A percentile compares a stretch with the other conserved stretches of the same genome.
Conservation (phyloP, 2,888 invertebrate genomes). For the Eristalis pertinax region DNA sequence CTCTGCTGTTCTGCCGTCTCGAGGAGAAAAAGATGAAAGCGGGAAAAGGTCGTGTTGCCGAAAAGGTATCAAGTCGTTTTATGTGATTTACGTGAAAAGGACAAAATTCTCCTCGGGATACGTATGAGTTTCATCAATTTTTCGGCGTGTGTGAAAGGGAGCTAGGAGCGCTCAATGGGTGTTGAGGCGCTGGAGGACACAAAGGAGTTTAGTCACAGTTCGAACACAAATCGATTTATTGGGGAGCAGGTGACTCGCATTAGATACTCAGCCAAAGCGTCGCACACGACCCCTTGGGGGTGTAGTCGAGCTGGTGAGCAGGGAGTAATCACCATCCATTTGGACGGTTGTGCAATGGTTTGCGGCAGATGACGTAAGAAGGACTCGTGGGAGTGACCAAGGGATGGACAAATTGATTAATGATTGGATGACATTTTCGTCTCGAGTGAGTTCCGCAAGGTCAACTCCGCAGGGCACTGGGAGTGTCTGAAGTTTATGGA, state of each 20-base stretch:
- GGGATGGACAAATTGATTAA: background rate
- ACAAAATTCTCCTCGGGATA: constrained; percentile 13
- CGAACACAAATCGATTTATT: constrained; percentile 16
- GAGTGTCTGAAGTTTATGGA: background rate
- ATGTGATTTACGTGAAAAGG: constrained; percentile 52
- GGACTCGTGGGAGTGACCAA: background rate
- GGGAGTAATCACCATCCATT: background rate
- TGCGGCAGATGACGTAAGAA: background rate
- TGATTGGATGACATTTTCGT: background rate
- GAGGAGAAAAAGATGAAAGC: constrained; percentile 15
- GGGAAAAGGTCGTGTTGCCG: constrained; percentile 23
- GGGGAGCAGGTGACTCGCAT: constrained; percentile 18
- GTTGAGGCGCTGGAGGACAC: background rate
- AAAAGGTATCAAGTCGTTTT: constrained; percentile 38
- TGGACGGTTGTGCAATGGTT: background rate
- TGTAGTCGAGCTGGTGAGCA: background rate
- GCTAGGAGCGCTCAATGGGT: background rate
- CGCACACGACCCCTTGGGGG: background rate
- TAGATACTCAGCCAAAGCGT: background rate
- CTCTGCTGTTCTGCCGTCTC: background rate
- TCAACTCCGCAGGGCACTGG: background rate
- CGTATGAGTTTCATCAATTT: constrained; percentile 18
- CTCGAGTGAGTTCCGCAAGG: background rate
- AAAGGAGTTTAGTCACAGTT: constrained; percentile 2
- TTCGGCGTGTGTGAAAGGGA: background rate